Evolutionary conservation across 1,140 invertebrate species (phyloP).

Genomic region (Drosophila pseudoananassae): DNA sequence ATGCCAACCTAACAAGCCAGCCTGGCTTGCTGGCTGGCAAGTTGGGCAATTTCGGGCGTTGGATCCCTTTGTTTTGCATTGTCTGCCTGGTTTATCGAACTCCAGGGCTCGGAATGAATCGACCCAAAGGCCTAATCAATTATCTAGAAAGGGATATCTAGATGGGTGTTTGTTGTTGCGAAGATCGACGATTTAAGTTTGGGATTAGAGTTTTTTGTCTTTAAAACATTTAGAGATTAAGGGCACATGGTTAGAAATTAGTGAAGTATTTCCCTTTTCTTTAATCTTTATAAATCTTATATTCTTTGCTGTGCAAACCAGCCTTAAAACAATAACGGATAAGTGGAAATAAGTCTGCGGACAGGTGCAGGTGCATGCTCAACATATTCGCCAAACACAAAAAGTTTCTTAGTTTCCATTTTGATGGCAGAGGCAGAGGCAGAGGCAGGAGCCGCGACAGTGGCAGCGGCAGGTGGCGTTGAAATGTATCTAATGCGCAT

Average conservation of each 20-base stretch:
- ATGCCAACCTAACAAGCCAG: slow-evolving; percentile 17
- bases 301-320: not conserved
- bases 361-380: slow-evolving; percentile 23
- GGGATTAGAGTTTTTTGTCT: not conserved
- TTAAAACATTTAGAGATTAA: not conserved
- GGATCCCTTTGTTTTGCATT: slow-evolving; percentile 24
- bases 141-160: slow-evolving; percentile 13
- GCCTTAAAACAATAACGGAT: slow-evolving; percentile 3
- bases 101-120: slow-evolving; percentile 4
- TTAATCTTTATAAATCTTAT: too few species aligned
- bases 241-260: too few species aligned
- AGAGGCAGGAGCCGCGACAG: not conserved
- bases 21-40: not conserved
- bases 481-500: slow-evolving; percentile 51
- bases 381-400: slow-evolving; percentile 26
- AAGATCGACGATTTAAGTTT: slow-evolving; percentile 11
- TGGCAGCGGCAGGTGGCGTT: slow-evolving; percentile 17
- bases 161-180: not conserved
- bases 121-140: slow-evolving; percentile 44
- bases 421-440: not conserved
- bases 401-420: slow-evolving; percentile 13
- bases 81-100: slow-evolving; percentile 5
- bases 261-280: too few species aligned
- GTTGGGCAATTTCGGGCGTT: slow-evolving; percentile 27
- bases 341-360: slow-evolving; percentile 30